Evolutionary conservation across 2,113 vertebrate species (phyloP).

Genomic region (Ciconia boyciana): DNA sequence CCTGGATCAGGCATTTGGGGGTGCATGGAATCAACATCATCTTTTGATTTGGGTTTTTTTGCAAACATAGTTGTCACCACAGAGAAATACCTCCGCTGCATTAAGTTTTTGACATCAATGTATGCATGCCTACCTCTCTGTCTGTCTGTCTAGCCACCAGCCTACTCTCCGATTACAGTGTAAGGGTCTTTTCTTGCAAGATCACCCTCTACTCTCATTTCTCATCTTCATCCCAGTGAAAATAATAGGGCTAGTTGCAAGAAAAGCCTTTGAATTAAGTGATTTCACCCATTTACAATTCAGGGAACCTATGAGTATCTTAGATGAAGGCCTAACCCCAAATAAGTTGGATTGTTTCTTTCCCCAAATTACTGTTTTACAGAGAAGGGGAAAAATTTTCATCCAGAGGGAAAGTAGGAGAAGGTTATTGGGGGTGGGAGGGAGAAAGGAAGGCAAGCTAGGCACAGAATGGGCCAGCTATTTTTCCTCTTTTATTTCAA

Average conservation of each 20-base stretch:
- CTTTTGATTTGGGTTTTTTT: neutral
- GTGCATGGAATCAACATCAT: neutral
- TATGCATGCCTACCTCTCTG: neutral
- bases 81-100: neutral
- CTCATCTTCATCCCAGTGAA: neutral
- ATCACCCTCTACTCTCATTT: neutral
- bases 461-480: conserved; percentile 20
- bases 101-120: neutral
- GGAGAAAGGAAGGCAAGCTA: conserved; percentile 13
- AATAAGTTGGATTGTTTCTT: neutral
- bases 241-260: neutral
- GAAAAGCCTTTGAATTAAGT: neutral
- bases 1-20: neutral
- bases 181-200: neutral
- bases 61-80: neutral
- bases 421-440: conserved; percentile 32
- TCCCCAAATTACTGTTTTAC: neutral
- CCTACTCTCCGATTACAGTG: neutral
- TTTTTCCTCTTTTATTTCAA: conserved; percentile 54
- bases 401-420: neutral
- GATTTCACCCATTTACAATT: neutral
- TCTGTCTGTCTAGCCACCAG: neutral
- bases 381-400: neutral
- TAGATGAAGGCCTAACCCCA: neutral
- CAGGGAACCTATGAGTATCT: neutral